These are phyloP conservation scores for Atta texana DNA, from an alignment of 1,140 invertebrate species.

Conservation along the genomic window DNA sequence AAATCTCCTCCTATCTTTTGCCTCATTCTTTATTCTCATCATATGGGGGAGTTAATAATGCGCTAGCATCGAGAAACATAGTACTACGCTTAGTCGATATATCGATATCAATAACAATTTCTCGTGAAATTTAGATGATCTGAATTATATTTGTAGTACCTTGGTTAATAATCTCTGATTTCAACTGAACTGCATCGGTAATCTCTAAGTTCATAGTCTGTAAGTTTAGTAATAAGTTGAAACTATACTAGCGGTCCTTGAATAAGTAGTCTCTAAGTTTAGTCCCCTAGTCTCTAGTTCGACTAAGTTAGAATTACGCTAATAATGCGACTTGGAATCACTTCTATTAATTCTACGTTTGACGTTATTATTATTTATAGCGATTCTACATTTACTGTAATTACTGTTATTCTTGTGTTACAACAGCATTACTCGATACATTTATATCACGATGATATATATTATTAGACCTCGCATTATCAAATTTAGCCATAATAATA, in stretches of 20 bases:
- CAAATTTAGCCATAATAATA: not conserved
- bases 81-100: not conserved
- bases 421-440: not conserved
- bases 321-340: conserved; percentile 5
- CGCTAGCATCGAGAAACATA: not conserved
- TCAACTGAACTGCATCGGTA: conserved; percentile 18
- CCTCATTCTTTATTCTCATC: not conserved
- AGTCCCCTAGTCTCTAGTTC: conserved; percentile 30
- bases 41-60: conserved; percentile 23
- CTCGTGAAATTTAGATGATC: not conserved
- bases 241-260: conserved; percentile 13
- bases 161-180: conserved; percentile 21
- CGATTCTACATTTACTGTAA: not conserved
- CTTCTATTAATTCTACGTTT: conserved; percentile 32
- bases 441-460: not conserved
- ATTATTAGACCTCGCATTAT: conserved; percentile 7
- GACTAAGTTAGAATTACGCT: conserved; percentile 39
- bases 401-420: conserved; percentile 11
- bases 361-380: conserved; percentile 3
- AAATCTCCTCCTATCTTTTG: not conserved
- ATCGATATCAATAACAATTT: not conserved
- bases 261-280: conserved; percentile 57
- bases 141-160: conserved; percentile 11
- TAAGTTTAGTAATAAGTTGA: conserved; percentile 44
- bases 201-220: conserved; percentile 29